phyloP scores from a whole-genome alignment of 2,888 invertebrate genomes.

The Micoletzkya japonica region DNA sequence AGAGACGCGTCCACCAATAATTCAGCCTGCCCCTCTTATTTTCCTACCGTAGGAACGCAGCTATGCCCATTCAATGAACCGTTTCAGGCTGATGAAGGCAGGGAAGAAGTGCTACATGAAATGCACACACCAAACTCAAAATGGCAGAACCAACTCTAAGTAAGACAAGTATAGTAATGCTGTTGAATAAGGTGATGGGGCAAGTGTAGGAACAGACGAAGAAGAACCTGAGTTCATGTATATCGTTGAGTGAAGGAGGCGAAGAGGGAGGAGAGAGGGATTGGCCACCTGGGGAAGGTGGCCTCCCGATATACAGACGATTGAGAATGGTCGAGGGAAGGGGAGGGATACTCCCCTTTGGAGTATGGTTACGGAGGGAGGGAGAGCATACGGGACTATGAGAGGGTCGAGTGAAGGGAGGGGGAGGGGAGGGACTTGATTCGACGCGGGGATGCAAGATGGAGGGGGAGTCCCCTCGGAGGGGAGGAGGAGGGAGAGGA shows the following conservation, averaged over 20 bases:
- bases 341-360: not conserved
- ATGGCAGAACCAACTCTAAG: no score
- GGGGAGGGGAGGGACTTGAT: slow-evolving; percentile 17
- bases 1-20: no score
- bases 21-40: no score
- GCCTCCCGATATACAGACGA: slow-evolving; percentile 28
- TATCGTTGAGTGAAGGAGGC: slow-evolving; percentile 27
- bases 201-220: no score
- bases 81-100: no score
- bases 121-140: no score
- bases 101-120: no score
- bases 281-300: slow-evolving; percentile 28
- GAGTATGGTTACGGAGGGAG: slow-evolving; percentile 15
- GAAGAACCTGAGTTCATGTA: slow-evolving; percentile 25
- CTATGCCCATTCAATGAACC: no score
- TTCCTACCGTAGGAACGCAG: no score
- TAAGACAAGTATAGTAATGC: no score
- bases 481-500: not conserved
- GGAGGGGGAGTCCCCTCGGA: not conserved
- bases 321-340: slow-evolving; percentile 25
- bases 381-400: not conserved
- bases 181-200: no score
- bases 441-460: not conserved
- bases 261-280: slow-evolving; percentile 29
- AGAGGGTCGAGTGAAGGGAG: not conserved